A percentile compares a stretch with the other conserved stretches of the same genome.
phyloP scores from a whole-genome alignment of 2,888 invertebrate species.

The Plebejus anna region DNA sequence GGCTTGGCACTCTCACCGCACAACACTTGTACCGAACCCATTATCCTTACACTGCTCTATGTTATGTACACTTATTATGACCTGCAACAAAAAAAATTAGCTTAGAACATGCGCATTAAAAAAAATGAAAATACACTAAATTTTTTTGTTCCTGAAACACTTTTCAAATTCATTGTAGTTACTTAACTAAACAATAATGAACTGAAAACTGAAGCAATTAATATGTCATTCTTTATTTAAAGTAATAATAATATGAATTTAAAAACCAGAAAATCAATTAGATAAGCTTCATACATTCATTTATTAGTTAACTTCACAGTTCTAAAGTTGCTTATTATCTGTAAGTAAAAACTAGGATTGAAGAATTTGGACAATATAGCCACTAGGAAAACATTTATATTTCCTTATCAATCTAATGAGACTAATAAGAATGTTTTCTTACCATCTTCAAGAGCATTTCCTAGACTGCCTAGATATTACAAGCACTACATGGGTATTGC shows the following conservation, averaged over 20 bases:
- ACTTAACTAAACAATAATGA: no score
- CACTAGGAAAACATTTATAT: background rate
- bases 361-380: background rate
- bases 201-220: no score
- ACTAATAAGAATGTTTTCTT: constrained; percentile 9
- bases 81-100: background rate
- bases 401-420: background rate
- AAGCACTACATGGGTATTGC: background rate
- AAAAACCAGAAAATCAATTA: background rate
- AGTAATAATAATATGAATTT: background rate
- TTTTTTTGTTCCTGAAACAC: background rate
- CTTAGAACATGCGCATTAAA: background rate
- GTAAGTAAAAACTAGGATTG: background rate
- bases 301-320: background rate
- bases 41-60: constrained; percentile 39
- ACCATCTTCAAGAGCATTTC: background rate
- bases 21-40: constrained; percentile 43
- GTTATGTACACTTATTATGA: background rate
- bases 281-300: background rate
- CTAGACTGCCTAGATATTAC: background rate
- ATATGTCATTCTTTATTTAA: background rate
- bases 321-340: background rate
- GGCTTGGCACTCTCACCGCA: constrained; percentile 43
- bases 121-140: background rate
- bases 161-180: background rate